phyloP scores from a whole-genome alignment of 2,888 invertebrate species.

The Cerastis rubricosa region DNA sequence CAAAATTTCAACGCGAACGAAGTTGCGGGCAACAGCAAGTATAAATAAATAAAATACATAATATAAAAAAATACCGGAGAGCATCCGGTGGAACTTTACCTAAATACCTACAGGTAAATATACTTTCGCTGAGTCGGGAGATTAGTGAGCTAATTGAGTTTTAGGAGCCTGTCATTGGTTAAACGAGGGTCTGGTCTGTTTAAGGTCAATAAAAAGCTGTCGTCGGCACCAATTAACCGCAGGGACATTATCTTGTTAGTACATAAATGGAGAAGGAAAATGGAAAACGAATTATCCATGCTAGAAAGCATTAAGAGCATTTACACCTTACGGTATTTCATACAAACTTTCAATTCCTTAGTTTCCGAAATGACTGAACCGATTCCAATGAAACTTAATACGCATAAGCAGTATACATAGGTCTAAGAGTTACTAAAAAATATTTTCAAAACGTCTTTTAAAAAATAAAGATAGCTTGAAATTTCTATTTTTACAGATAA shows the following conservation, averaged over 20 bases:
- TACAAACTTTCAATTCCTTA: no score
- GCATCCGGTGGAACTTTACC: not conserved
- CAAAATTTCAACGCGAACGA: no score
- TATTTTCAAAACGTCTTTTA: no score
- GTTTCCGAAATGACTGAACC: no score
- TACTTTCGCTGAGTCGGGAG: slow-evolving; percentile 7
- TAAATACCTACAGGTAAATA: not conserved
- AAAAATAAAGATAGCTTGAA: no score
- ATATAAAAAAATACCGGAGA: not conserved
- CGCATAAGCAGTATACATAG: no score
- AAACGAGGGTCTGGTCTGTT: slow-evolving; percentile 36
- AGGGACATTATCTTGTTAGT: slow-evolving; percentile 8
- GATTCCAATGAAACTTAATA: no score
- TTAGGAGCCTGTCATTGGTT: slow-evolving; percentile 34
- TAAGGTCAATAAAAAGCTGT: slow-evolving; percentile 31
- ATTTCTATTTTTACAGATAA: no score
- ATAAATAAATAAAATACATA: slow-evolving; percentile 18
- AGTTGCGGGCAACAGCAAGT: no score
- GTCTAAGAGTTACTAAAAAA: no score
- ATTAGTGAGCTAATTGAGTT: slow-evolving; percentile 52
- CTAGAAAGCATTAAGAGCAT: not conserved
- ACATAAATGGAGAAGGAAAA: not conserved
- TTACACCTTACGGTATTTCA: no score
- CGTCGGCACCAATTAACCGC: slow-evolving; percentile 18
- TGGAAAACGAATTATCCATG: not conserved